A percentile compares a stretch with the other conserved stretches of the same genome.
phyloP scores from a whole-genome alignment of 2,888 invertebrate genomes.

The Choristoneura rosaceana region DNA sequence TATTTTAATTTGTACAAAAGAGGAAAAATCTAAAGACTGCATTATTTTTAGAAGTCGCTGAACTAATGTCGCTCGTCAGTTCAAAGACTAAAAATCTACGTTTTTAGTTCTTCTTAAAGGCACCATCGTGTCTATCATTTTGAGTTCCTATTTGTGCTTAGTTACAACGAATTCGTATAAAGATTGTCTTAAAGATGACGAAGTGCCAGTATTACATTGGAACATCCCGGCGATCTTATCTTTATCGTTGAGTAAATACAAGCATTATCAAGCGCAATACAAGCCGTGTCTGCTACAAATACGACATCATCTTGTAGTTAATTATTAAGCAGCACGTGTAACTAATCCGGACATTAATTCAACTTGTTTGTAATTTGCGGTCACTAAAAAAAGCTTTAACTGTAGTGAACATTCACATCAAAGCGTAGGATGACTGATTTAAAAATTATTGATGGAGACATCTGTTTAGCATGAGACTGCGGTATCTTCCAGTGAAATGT shows the following conservation, averaged over 20 bases:
- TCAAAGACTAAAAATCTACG: too few species aligned
- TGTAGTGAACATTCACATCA: constrained; percentile 2
- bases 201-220: too few species aligned
- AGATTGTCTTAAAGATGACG: too few species aligned
- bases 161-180: too few species aligned
- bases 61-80: too few species aligned
- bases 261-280: not conserved
- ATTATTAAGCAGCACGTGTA: not conserved
- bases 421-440: constrained; percentile 22
- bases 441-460: constrained; percentile 28
- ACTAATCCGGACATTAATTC: not conserved
- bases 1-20: too few species aligned
- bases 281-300: not conserved
- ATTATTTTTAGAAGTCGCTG: too few species aligned
- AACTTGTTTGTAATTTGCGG: constrained; percentile 14
- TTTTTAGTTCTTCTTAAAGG: too few species aligned
- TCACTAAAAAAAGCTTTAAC: constrained; percentile 11
- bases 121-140: too few species aligned
- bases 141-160: too few species aligned
- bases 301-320: not conserved
- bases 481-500: constrained; percentile 34
- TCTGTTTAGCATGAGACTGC: constrained; percentile 24
- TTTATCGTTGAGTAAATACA: not conserved
- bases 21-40: too few species aligned
- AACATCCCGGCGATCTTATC: too few species aligned